Percentiles rank a stretch among this genome's conserved stretches.
Conservation (phyloP, 2,888 invertebrate species). For the Pyrgus malvae region DNA sequence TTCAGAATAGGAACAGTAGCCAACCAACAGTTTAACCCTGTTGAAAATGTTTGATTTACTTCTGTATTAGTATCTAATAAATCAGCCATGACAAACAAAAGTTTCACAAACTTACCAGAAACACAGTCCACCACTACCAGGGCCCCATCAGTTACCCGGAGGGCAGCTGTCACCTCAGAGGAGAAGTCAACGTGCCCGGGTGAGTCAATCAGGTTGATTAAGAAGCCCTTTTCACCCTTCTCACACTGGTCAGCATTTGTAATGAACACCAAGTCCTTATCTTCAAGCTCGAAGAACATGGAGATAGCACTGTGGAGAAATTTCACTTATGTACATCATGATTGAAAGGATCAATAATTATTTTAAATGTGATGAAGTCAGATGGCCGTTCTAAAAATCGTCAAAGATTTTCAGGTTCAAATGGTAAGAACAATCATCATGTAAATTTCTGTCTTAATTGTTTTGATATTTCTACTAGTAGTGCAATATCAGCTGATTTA, state of each 20-base stretch:
- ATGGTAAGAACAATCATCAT: slow-evolving; percentile 83
- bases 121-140: slow-evolving; percentile 99
- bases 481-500: slow-evolving; percentile 16
- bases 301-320: slow-evolving; percentile 92
- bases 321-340: background rate
- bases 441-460: slow-evolving; percentile 5
- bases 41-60: too few relatives aligned
- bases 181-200: slow-evolving; percentile 99
- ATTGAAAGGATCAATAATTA: background rate
- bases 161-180: slow-evolving; percentile 99
- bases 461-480: background rate
- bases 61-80: too few relatives aligned
- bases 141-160: slow-evolving; percentile 99
- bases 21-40: too few relatives aligned
- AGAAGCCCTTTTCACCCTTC: slow-evolving; percentile 95
- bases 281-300: slow-evolving; percentile 98
- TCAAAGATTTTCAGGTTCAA: slow-evolving; percentile 64
- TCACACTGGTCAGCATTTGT: slow-evolving; percentile 95
- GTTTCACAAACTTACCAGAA: slow-evolving; percentile 86
- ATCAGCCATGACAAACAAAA: too few relatives aligned
- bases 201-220: slow-evolving; percentile 99
- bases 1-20: too few relatives aligned
- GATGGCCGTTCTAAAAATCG: slow-evolving; percentile 82
- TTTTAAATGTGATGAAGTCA: slow-evolving; percentile 45
- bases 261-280: slow-evolving; percentile 97